phyloP scores from a whole-genome alignment of 2,797 vertebrate species.

The Poecile montanus region DNA sequence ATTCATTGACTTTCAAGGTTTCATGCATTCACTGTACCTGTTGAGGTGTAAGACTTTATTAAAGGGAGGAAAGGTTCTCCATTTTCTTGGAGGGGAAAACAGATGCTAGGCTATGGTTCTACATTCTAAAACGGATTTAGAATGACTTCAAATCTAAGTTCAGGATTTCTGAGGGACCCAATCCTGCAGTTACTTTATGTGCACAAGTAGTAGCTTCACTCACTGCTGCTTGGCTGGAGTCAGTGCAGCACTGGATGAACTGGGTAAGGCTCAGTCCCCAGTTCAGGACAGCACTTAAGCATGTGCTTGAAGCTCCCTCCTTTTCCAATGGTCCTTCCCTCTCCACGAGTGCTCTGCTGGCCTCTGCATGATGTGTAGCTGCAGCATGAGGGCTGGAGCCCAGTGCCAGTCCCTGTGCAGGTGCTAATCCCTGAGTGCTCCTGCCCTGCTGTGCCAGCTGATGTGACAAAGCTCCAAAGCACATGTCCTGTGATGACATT shows the following conservation, averaged over 20 bases:
- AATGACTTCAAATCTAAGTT: neutral
- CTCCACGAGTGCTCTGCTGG: neutral
- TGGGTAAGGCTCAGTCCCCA: neutral
- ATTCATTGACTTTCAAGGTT: conserved; percentile 48
- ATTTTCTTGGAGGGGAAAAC: neutral
- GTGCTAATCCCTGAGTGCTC: neutral
- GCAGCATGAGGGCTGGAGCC: neutral
- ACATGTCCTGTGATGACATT: neutral
- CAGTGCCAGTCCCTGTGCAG: neutral
- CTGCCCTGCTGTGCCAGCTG: neutral
- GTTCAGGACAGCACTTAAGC: neutral
- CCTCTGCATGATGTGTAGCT: neutral
- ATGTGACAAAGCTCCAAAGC: neutral
- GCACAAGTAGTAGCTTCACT: neutral
- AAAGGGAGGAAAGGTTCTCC: neutral
- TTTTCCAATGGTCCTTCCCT: neutral
- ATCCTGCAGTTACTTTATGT: neutral
- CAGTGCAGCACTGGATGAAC: neutral
- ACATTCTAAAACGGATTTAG: neutral
- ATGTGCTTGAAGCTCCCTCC: neutral
- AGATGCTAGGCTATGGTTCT: neutral
- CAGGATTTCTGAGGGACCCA: neutral
- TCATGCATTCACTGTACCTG: conserved; percentile 29
- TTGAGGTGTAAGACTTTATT: neutral
- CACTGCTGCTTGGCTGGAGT: neutral